phyloP scores from a whole-genome alignment of 2,113 vertebrate genomes.

The Ramphastos sulfuratus region DNA sequence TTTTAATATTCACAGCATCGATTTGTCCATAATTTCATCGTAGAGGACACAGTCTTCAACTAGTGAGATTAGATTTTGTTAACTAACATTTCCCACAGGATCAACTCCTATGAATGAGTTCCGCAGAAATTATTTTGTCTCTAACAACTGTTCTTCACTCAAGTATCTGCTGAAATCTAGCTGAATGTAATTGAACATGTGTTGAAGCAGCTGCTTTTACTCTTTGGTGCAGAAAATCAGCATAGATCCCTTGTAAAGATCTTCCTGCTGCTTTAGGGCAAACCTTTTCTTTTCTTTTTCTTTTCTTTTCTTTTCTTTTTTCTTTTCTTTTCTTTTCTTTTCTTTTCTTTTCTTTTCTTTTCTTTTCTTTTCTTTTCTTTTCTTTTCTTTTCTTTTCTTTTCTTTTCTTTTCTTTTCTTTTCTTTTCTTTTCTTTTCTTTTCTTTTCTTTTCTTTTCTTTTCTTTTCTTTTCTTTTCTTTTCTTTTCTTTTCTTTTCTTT shows the following conservation, averaged over 20 bases:
- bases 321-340: too few relatives aligned
- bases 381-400: too few relatives aligned
- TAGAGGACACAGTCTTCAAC: background rate
- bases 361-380: too few relatives aligned
- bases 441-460: too few relatives aligned
- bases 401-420: too few relatives aligned
- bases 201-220: constrained; percentile 16
- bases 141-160: background rate
- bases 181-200: background rate
- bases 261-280: background rate
- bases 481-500: too few relatives aligned
- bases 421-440: too few relatives aligned
- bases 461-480: too few relatives aligned
- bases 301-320: too few relatives aligned
- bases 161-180: background rate
- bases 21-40: background rate
- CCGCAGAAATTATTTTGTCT: background rate
- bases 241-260: background rate
- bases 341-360: too few relatives aligned
- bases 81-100: background rate
- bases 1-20: background rate
- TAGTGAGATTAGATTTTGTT: background rate
- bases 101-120: background rate
- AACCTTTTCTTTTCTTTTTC: too few relatives aligned
- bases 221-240: background rate